These are phyloP conservation scores for Drymodes brunneopygia DNA, from an alignment of 2,113 vertebrate genomes.

Conservation along the genomic window DNA sequence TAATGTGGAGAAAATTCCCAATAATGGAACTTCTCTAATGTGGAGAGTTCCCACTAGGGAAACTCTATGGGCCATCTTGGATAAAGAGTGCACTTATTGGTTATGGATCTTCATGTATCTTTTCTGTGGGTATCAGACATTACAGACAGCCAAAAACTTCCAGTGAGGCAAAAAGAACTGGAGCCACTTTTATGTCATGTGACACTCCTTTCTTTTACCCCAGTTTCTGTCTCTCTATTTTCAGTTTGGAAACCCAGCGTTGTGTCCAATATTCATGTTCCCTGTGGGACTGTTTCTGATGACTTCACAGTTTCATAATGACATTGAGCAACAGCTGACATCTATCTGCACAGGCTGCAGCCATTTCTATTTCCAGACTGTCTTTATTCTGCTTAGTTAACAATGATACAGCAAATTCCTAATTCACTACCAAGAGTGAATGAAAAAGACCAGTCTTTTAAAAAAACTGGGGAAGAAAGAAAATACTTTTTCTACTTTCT, in stretches of 20 bases:
- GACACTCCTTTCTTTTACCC: neutral
- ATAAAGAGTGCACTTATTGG: neutral
- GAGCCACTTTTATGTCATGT: neutral
- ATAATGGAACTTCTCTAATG: neutral
- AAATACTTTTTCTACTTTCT: neutral
- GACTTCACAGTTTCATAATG: constrained; percentile 21
- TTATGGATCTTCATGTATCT: neutral
- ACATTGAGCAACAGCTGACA: constrained; percentile 25
- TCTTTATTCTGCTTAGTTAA: constrained; percentile 21
- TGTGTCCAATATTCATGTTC: neutral
- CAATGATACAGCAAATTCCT: constrained; percentile 30
- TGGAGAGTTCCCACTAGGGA: neutral
- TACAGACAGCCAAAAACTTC: neutral
- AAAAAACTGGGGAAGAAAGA: neutral
- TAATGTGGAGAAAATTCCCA: neutral
- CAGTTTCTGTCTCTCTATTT: neutral
- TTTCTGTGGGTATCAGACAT: neutral
- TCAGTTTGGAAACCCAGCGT: neutral
- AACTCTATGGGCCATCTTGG: neutral
- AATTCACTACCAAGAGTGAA: neutral
- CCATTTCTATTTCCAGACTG: constrained; percentile 7
- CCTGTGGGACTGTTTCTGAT: neutral
- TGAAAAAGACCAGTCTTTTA: neutral
- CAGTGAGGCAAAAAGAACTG: neutral
- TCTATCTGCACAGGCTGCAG: neutral